A percentile compares a stretch with the other conserved stretches of the same genome.
phyloP scores from a whole-genome alignment of 2,797 vertebrate species.

The Sebastes vulpes region DNA sequence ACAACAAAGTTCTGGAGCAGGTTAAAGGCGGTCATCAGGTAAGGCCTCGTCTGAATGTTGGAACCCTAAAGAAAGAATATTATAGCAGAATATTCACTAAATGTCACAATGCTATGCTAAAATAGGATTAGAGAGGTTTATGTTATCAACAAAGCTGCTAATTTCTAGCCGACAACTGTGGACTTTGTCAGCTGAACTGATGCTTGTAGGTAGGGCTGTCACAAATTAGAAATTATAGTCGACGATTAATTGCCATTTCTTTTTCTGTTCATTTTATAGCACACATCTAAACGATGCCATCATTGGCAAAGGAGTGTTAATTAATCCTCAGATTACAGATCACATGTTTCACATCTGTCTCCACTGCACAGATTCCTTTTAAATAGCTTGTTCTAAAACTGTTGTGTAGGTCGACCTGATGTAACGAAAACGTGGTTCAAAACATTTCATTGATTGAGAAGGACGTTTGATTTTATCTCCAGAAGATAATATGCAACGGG shows the following conservation, averaged over 20 bases:
- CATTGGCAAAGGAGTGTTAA: neutral
- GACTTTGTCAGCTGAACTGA: neutral
- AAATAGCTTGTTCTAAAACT: too few relatives aligned
- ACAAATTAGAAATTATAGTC: too few relatives aligned
- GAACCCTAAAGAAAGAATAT: neutral
- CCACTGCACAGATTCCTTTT: neutral
- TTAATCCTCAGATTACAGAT: neutral
- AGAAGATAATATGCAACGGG: too few relatives aligned
- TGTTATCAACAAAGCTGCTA: neutral
- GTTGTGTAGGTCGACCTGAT: neutral
- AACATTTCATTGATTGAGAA: neutral
- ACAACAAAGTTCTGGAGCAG: conserved; percentile 94
- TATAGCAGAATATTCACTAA: neutral
- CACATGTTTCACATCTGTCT: neutral
- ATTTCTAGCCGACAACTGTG: neutral
- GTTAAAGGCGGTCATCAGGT: conserved; percentile 96
- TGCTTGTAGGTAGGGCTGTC: too few relatives aligned
- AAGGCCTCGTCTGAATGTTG: conserved; percentile 22
- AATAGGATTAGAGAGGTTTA: neutral
- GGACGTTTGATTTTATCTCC: too few relatives aligned
- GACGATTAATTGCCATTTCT: too few relatives aligned
- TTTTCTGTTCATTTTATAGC: neutral
- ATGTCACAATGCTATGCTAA: neutral
- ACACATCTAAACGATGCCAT: neutral
- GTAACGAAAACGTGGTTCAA: neutral